Base-by-base conservation (phyloP, 2,797 vertebrate species). In the Pterois miles region DNA sequence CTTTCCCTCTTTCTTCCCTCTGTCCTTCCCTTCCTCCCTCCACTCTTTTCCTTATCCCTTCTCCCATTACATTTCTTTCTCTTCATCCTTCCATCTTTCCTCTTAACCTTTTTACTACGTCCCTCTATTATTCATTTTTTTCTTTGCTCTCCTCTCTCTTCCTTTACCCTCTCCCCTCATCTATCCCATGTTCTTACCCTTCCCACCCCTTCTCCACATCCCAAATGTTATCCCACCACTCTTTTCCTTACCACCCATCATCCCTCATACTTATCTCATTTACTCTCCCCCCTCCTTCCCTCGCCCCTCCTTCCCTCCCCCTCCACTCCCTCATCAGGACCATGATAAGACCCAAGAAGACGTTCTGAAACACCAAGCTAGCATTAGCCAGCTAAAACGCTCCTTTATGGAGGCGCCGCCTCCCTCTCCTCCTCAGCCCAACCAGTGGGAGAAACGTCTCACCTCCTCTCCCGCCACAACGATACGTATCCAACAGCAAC, bases 341-440 rank as follows among this genome's bases (percentile, higher is more conserved):
- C 96, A 98, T 95, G 97, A 99, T 98, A 99, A 98, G 96, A 97
- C 97, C 94, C 98, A 98, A 95, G 98, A 99, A 29, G 97, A 98
- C 92, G 96, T 99, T 93, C 96, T 99, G 97, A 99, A 96, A 96
- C 98, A 99, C 95, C 98, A 99, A 97, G 98, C 98, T 98, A 99
- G 98, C 96, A 96, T 99, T 98, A 99, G 98, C 96, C 96, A 99
- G 96, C 97, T 99, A 95, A 99, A 99, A 95, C 98, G 98, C 96
- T 98, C 95, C 96, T 99, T 99, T 97, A 99, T 99, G 98, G 98
- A 99, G 93, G 98, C 98, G 80, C 96, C 96, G 82, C 97, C 98
- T 84, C 91, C 93, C 83, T 94, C 93, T 22, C 97, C 98, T 88
- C 97, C 98, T 90, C 97, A 96, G 93, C 96, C 96, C 89, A 98